Evolutionary conservation across 2,888 invertebrate genomes (phyloP), one percentile per base, ranked within the genome.

Genomic region (Lithophane leautieri): DNA sequence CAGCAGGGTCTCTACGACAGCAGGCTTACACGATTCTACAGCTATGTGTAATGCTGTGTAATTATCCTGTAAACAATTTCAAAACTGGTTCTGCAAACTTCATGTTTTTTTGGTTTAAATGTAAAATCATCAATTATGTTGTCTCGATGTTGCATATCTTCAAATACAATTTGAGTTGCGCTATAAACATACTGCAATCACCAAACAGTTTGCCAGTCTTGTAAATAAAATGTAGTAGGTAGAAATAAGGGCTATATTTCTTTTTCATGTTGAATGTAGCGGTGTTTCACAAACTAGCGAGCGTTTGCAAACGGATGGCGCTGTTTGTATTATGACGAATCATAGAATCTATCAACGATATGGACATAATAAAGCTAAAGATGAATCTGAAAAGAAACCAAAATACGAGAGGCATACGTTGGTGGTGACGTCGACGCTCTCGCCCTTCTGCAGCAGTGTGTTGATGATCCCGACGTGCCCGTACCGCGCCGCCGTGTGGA

Each of bases 1-100:
- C 7, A 99, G 96, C 73, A 99, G 96, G 0, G 99, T 99, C 95
- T 99, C 99, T 42, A 99, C 99, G 4, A 99, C 99, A 12, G 98
- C 98, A 2, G 99, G 99, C 90, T 99, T 99, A 79, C 98, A 98
- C 0, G 98, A 98, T 94, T 99, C 99, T 3, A 99, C 99, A 8
- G 99, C 99, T 90, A 99, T 98, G 92, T 99, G 99, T 1, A 99
- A 97, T 0, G 99, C 99, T 54, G 99, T 99, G 94, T 99, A 99
- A 94, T 99, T 99, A 91, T 99, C 99, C 99, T 99, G 93, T 40
- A 25, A 67, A 40, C 19, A 67, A 67, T 67, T 40, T 60, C 19
- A n/a, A 34, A 19, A 4, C 4, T 58, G 4, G 3, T 16, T 22
- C 14, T 25, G 19, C n/a, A 42, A 19, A 42, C 19, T 42, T 25